Conservation (phyloP, 2,797 vertebrate genomes). For the Darevskia mixta region DNA sequence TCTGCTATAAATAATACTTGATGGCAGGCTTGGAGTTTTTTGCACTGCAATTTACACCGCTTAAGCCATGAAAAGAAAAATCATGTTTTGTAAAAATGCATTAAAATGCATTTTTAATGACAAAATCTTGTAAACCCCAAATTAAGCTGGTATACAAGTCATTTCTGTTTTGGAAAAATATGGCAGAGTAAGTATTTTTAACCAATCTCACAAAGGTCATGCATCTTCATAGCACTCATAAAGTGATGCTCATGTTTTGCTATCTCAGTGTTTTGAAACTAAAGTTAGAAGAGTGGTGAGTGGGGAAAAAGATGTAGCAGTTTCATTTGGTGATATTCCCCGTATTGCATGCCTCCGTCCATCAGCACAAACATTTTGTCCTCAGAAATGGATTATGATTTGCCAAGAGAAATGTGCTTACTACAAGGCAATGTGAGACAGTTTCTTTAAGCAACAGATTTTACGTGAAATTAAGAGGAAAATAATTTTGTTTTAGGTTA, state of each 20-base stretch:
- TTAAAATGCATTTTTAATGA: slow-evolving; percentile 70
- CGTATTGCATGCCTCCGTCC: neutral
- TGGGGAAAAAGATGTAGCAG: slow-evolving; percentile 43
- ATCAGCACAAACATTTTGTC: neutral
- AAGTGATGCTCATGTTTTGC: slow-evolving; percentile 9
- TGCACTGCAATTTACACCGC: slow-evolving; percentile 57
- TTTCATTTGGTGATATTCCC: slow-evolving; percentile 33
- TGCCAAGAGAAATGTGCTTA: neutral
- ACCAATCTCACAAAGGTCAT: slow-evolving; percentile 27
- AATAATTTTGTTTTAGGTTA: too few species aligned
- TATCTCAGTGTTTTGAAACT: slow-evolving; percentile 48
- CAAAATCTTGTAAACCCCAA: slow-evolving; percentile 55
- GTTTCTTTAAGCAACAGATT: neutral
- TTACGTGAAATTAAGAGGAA: neutral
- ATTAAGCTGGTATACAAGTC: slow-evolving; percentile 40
- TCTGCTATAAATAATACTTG: slow-evolving; percentile 63
- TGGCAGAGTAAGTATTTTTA: neutral
- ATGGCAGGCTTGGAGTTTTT: slow-evolving; percentile 42
- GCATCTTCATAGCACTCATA: neutral
- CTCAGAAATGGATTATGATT: neutral
- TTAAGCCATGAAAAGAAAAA: slow-evolving; percentile 54
- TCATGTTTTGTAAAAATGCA: slow-evolving; percentile 55
- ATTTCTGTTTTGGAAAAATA: slow-evolving; percentile 46
- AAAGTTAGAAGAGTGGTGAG: slow-evolving; percentile 61
- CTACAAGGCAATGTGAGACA: neutral